phyloP scores from a whole-genome alignment of 2,797 vertebrate genomes.

The Arctocebus calabarensis region DNA sequence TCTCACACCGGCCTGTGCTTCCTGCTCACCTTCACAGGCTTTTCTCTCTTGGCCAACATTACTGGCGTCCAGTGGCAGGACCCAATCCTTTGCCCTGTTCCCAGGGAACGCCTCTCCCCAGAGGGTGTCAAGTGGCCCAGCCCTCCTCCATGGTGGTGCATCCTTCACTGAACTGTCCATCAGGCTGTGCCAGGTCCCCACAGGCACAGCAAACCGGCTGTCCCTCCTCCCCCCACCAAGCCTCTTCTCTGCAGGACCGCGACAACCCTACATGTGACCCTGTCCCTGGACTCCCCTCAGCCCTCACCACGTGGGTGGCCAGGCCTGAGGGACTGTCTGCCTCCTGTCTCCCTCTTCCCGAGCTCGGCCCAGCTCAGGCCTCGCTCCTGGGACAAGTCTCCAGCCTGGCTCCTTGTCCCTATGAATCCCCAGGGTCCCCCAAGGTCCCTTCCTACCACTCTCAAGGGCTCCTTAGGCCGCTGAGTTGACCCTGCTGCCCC shows the following conservation, averaged over 20 bases:
- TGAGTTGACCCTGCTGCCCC: neutral
- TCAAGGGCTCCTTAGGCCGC: fast-evolving
- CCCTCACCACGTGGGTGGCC: neutral
- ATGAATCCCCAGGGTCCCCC: fast-evolving
- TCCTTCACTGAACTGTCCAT: fast-evolving
- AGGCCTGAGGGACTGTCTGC: fast-evolving
- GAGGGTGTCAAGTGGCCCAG: neutral
- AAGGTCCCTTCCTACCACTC: fast-evolving
- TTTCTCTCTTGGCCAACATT: neutral
- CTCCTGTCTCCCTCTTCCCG: fast-evolving
- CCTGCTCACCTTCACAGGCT: neutral
- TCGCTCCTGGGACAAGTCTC: fast-evolving
- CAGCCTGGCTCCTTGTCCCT: fast-evolving
- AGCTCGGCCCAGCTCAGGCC: fast-evolving
- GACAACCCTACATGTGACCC: fast-evolving
- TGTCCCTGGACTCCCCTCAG: fast-evolving
- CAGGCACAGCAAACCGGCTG: fast-evolving
- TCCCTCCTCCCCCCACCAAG: too few species aligned
- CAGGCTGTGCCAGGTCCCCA: neutral
- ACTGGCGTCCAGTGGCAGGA: too few species aligned
- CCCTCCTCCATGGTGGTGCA: fast-evolving
- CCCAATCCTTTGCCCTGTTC: neutral
- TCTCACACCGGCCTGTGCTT: neutral
- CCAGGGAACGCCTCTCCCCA: neutral
- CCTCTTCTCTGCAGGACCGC: neutral